Base-by-base conservation (phyloP, 2,797 vertebrate species). In the Pangasius krempfi region DNA sequence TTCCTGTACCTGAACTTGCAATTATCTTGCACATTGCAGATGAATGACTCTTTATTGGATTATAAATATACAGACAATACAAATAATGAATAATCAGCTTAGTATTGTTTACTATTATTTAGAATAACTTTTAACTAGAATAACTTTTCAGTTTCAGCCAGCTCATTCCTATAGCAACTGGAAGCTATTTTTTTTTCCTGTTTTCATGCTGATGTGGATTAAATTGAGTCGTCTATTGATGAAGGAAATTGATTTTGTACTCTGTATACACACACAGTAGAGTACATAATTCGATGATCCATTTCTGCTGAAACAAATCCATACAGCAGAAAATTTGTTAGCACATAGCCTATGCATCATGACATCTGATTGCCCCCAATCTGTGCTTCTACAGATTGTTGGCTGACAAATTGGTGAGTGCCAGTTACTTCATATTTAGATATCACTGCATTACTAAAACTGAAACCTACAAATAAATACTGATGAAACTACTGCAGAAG, bases 131-230 rank as follows among this genome's bases (percentile, higher is more conserved):
- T 44, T 47, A 47, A 47, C 44, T 47, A 47, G 44, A 47, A 47
- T 47, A 25, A 18, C 13, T 56, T 22, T 80, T 47, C 44, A 12
- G n/a, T 37, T 56, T 80, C 76, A 14, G 79, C 54, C 33, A 80
- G 78, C 33, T 64, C 37, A 64, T 64, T 60, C 12, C 54, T 37
- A 58, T 56, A 60, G 54, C 33, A 8, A 82, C 56, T 12, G 25
- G 58, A 82, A n/a, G 37, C 22, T 47, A 4, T 37, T 37, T 27
- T 27, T 27, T 5, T 44, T 62, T 82, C 56, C 58, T 64, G 40
- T 83, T 64, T 62, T 47, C 27, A 83, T 62, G 58, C 40, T 64
- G 13, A 27, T 83, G 58, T 47, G 40, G 64, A 83, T 14, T 83
- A 64, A 80, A 83, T 27, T n/a, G 22, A 62, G 58, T 44, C 37